Base-by-base conservation (phyloP, 2,888 invertebrate species). In the Pristionchus arcanus region DNA sequence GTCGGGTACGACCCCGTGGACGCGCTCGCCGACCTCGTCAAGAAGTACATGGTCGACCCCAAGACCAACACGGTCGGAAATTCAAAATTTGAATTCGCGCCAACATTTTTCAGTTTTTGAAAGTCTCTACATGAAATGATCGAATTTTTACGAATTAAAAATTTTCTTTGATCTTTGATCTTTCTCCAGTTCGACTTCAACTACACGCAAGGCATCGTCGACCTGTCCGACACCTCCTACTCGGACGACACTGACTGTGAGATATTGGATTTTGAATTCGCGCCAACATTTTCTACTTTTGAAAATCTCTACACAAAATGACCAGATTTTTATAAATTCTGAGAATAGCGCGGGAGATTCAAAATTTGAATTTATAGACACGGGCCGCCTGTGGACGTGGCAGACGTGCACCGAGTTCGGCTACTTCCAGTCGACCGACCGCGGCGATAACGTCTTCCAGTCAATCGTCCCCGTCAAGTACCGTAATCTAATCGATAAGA, bases 401-500 rank as follows among this genome's bases (percentile, higher is more conserved):
- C 88, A 88, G 77, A 88, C 88, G 55, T 88, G 88, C 88, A 77
- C 88, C 49, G 88, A 88, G 55, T 88, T 88, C 88, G 88, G 88
- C 49, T 88, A 88, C 88, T 88, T 88, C 55, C 74, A 74, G n/a
- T 53, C 88, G 34, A 88, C 88, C 28, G 88, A 88, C 28, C 16
- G 55, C 15, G 88, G 88, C 19, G 21, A 42, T 25, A 88, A 88
- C 55, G 53, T 88, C 77, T 88, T 88, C 88, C 37, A 42, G 25
- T 28, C 88, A 13, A 59, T 19, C 28, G 34, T 34, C 11, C 88
- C 88, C 71, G 49, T 55, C 37, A 88, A 77, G 88, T 85, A 34
- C 13, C 13, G 11, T 7, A 34, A 2, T 53, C 28, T 83, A 28
- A 53, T 77, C 37, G 16, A 34, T 25, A 19, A 37, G n/a, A n/a